Evolutionary conservation across 2,888 invertebrate species (phyloP).

Genomic region (Pachliopta kotzebuea): DNA sequence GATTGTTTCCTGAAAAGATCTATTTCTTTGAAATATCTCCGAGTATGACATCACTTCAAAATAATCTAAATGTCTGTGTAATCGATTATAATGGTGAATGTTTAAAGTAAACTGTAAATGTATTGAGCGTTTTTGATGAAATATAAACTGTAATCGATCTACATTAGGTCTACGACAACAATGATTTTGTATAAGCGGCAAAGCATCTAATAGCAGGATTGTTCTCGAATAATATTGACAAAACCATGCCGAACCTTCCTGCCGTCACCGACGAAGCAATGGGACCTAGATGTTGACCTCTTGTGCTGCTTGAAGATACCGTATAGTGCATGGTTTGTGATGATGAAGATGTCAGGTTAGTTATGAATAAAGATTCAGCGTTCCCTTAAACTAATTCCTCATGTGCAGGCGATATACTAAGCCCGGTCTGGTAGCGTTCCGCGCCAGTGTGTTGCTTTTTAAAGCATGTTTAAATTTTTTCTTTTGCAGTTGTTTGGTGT

Average conservation of each 20-base stretch:
- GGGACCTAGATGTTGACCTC: conserved; percentile 67
- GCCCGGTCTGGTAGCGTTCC: conserved; percentile 69
- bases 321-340: conserved; percentile 46
- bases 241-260: conserved; percentile 66
- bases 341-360: conserved; percentile 48
- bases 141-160: conserved; percentile 1
- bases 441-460: conserved; percentile 67
- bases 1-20: conserved; percentile 67
- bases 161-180: conserved; percentile 43
- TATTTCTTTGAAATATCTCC: conserved; percentile 15
- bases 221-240: conserved; percentile 49
- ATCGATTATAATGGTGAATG: too few relatives aligned
- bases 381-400: conserved; percentile 75
- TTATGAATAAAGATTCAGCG: conserved; percentile 60
- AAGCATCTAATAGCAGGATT: conserved; percentile 52
- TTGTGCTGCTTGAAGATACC: conserved; percentile 66
- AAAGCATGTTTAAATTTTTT: conserved; percentile 81
- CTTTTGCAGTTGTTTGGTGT: conserved; percentile 82
- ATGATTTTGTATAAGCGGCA: conserved; percentile 42
- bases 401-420: conserved; percentile 76
- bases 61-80: too few relatives aligned
- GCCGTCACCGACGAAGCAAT: conserved; percentile 58
- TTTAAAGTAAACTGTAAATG: too few relatives aligned
- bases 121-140: too few relatives aligned
- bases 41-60: too few relatives aligned